Base-by-base conservation (phyloP, 2,888 invertebrate species). In the Ichneumon xanthorius region DNA sequence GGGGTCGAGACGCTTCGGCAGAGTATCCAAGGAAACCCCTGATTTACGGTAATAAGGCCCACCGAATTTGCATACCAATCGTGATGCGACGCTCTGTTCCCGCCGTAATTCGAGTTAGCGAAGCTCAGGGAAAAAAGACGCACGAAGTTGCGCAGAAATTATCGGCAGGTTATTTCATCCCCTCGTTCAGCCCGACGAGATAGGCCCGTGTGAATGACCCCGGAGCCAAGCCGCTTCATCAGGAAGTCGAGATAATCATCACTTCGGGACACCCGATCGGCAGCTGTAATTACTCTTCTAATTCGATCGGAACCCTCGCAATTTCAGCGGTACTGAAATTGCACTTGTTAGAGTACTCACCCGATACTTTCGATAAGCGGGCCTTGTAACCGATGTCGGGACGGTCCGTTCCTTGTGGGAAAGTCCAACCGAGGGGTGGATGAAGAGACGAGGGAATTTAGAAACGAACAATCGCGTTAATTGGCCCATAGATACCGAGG, bases 1-100 rank as follows among this genome's bases (percentile, higher is more conserved):
- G 65, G 33, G 75, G 48, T 19, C 48, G 71, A 75, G 48, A 11
- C 58, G 58, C 58, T 58, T 79, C 45, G 45, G 58, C 61, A 58
- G 79, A 77, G 53, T 58, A 81, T 82, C 63, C 71, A 55, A 58
- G 2, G 26, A 79, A 61, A 71, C 71, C 82, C 65, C 65, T 76
- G 19, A 82, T 80, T 82, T 72, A 11, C 61, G 48, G 72, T 72
- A 68, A 85, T 80, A 68, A 85, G 72, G 67, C n/a, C 22, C 9
- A 76, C 63, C 50, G 79, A 84, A 85, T 85, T 85, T 85, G 65
- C 85, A 85, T 85, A 75, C 50, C 76, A 76, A 85, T 85, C 85
- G 80, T 82, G 82, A 61, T 58, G 33, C 68, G 85, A 79, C 67
- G 76, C 76, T 75, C 58, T 3, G 68, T 67, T 80, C 30, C 7